Base-by-base conservation (phyloP, 2,797 vertebrate genomes). In the Rhynchonycteris naso region DNA sequence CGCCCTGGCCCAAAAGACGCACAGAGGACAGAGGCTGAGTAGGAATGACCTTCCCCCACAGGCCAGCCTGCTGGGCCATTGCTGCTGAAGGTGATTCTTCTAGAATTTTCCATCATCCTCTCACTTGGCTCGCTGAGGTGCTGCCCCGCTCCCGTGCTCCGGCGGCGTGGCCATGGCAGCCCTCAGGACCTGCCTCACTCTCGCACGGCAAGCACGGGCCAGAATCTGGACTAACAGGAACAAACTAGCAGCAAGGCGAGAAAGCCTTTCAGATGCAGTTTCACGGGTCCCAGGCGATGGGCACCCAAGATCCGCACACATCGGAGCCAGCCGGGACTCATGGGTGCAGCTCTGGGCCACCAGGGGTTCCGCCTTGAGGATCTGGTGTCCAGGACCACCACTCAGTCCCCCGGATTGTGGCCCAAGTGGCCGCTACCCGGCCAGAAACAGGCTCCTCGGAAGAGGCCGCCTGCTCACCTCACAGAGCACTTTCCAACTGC, bases 321-420 rank as follows among this genome's bases (percentile, higher is more conserved):
- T 58, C 76, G 75, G 47, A 83, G 28, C 69, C 65, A 28, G 30
- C 22, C 0, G 8, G 30, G 11, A 1, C 50, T 21, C 14, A 1
- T 56, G 18, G 43, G 50, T 2, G 0, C 30, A 16, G 59, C 21
- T 0, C 18, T 54, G 1, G 2, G 33, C 72, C 61, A 7, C 19
- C 28, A 2, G 74, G 72, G 58, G 10, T 4, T 66, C 21, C 3
- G 1, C 43, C 19, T 3, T 1, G 1, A 28, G 18, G 56, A 7
- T 52, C 5, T 30, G 16, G 24, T 47, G 69, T 35, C 47, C 24
- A 5, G 63, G 52, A 50, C 71, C 22, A n/a, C 78, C 47, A 13
- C 0, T 0, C 10, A 1, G 15, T 13, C 33, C 72, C 47, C 21
- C 2, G 9, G 12, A 3, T 6, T 0, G 0, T 5, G 19, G 22